Percentiles rank a stretch among this genome's conserved stretches.
Evolutionary conservation across 23 tunicate species (phyloP).

Genomic region (Ascidia mentula): DNA sequence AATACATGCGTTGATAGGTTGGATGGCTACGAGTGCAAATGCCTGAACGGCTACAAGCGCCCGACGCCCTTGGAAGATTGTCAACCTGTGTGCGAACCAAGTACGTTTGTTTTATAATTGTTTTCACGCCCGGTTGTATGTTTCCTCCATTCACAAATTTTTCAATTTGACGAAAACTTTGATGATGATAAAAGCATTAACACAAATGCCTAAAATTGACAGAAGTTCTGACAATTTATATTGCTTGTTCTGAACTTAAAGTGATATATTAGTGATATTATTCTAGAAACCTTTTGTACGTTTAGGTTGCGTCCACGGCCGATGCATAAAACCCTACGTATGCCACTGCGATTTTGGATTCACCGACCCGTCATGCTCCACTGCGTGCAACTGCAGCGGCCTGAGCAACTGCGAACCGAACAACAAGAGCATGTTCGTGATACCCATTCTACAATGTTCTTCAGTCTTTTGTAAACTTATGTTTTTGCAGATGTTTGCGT

Average conservation of each 20-base stretch:
- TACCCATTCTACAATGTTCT: too few species aligned
- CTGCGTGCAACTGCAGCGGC: constrained; percentile 52
- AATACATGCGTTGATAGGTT: constrained; percentile 44
- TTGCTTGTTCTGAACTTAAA: too few species aligned
- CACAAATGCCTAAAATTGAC: too few species aligned
- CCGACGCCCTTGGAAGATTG: constrained; percentile 12
- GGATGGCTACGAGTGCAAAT: constrained; percentile 46
- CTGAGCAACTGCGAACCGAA: constrained; percentile 42
- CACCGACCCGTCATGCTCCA: constrained; percentile 39
- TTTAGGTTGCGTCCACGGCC: constrained; percentile 71
- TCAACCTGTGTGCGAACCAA: constrained; percentile 44
- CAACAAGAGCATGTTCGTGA: constrained; percentile 8
- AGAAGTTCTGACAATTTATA: too few species aligned
- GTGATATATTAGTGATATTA: too few species aligned
- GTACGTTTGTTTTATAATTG: constrained; percentile 10
- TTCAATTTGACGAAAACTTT: not conserved
- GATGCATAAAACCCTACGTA: constrained; percentile 35
- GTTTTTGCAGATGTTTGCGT: constrained; percentile 34
- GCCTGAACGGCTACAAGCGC: constrained; percentile 44
- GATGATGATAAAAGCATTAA: not conserved
- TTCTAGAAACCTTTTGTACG: constrained; percentile 29
- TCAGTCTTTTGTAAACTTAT: not conserved
- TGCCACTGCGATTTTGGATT: constrained; percentile 64
- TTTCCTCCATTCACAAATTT: not conserved
- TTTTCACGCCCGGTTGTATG: not conserved